These are phyloP conservation scores for Sebastes trivittatus DNA, from an alignment of 2,797 vertebrate species.

Conservation along the genomic window DNA sequence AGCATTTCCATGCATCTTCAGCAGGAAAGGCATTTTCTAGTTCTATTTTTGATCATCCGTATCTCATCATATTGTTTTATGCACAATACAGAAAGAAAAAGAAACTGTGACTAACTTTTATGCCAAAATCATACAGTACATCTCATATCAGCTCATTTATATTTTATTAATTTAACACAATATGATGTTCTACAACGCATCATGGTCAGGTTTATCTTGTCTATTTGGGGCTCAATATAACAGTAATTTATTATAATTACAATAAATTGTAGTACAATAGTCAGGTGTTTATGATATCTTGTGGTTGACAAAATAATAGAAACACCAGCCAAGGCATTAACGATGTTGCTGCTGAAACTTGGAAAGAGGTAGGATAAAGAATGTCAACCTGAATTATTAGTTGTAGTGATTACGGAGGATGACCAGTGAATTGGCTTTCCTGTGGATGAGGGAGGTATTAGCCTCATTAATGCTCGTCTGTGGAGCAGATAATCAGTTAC, in stretches of 20 bases:
- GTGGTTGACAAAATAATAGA: background rate
- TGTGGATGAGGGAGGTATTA: constrained; percentile 27
- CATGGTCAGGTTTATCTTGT: background rate
- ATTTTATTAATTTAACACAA: background rate
- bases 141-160: background rate
- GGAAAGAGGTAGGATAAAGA: background rate
- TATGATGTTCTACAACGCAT: background rate
- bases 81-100: background rate
- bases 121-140: too few species aligned
- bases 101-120: too few species aligned
- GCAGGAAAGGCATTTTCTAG: too few species aligned
- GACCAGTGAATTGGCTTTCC: constrained; percentile 12
- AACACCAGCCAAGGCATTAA: background rate
- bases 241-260: background rate
- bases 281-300: background rate
- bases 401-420: background rate
- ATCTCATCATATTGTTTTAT: background rate
- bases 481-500: constrained; percentile 41
- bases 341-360: background rate
- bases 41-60: background rate
- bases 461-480: constrained; percentile 25
- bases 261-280: background rate
- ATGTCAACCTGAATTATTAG: background rate
- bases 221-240: background rate
- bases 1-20: too few species aligned